A percentile compares a stretch with the other conserved stretches of the same genome.
Conservation (phyloP, 1,140 invertebrate genomes). For the Anastrepha ludens region DNA sequence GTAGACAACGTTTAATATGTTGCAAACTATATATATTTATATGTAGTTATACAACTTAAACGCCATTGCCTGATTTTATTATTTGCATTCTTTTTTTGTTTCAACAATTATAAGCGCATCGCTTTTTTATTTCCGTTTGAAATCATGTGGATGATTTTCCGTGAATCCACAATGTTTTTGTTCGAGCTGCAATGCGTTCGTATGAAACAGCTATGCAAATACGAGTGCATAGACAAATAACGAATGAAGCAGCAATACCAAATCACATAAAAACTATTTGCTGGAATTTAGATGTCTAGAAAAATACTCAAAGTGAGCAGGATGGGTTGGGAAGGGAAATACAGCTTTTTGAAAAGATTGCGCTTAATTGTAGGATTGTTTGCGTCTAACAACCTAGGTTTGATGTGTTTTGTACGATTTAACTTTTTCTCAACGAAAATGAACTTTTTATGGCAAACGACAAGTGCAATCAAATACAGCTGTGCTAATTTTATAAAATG, state of each 20-base stretch:
- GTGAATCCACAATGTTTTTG: neutral
- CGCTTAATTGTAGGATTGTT: neutral
- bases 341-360: too few species aligned
- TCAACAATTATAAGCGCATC: too few species aligned
- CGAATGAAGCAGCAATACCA: neutral
- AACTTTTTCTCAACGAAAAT: neutral
- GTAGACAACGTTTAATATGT: too few species aligned
- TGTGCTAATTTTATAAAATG: neutral
- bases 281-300: neutral
- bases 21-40: too few species aligned
- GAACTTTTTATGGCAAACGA: neutral
- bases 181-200: neutral
- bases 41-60: too few species aligned
- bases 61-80: too few species aligned
- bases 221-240: neutral
- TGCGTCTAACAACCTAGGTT: too few species aligned
- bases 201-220: slow-evolving; percentile 20
- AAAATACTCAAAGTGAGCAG: neutral
- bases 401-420: neutral
- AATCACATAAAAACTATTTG: slow-evolving; percentile 10
- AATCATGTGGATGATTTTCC: slow-evolving; percentile 27
- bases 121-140: too few species aligned
- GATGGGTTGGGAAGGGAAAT: too few species aligned
- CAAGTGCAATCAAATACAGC: neutral
- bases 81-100: too few species aligned